Evolutionary conservation across 2,113 vertebrate genomes (phyloP), one percentile per base, ranked within the genome.

Genomic region (Vimba vimba): DNA sequence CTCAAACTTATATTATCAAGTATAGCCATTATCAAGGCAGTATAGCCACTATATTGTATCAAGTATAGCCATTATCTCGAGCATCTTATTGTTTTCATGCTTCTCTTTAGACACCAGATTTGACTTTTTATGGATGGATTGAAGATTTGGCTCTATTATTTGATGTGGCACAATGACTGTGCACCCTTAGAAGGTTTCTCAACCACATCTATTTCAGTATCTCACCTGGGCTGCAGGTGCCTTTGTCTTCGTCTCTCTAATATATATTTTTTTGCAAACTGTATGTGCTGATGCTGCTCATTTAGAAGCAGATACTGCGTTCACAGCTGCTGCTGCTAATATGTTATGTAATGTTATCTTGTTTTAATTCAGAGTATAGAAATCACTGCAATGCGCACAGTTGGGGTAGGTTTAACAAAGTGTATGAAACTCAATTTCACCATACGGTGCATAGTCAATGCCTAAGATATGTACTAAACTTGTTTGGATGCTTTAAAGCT

Each of bases 361-460:
- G n/a, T 88, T 66, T 81, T 27, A 55, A 57, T 74, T 87, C 27
- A 82, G 62, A 62, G 39, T 33, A 21, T 62, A 39, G 66, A 66
- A 60, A 86, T 62, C 33, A 21, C 62, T 82, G 21, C 55, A 71
- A 21, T 55, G 21, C 5, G 47, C 25, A 76, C 43, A 68, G 62
- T 76, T 85, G 47, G 1, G 4, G 52, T 19, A 43, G 30, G 83
- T 83, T 36, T 59, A 62, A 45, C 74, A 23, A 77, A 82, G 45
- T 68, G 13, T 10, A 60, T 25, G 71, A 25, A 8, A 43, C n/a
- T 68, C 1, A 60, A 55, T 45, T 45, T 80, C 59, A 57, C 59
- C 80, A 57, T 59, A 77, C 21, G 68, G 64, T 62, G 62, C 23
- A 78, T 68, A 81, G 82, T 23, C 77, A 86, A 82, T 88, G 87